Evolutionary conservation across 2,888 invertebrate species (phyloP).

Genomic region (Azorinus chamasolen): DNA sequence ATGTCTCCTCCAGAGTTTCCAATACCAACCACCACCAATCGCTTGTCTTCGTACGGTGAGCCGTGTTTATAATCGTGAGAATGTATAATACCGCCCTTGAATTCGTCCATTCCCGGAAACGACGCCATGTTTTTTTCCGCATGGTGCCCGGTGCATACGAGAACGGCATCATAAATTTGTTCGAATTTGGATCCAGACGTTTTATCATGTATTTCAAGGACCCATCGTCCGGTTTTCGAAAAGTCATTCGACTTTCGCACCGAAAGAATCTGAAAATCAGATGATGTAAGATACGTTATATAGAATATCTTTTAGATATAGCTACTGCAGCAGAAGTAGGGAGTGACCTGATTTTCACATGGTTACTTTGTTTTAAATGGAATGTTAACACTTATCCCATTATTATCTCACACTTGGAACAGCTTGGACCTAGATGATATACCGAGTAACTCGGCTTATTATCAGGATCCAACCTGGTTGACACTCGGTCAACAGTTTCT

Average conservation of each 20-base stretch:
- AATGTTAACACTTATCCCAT: too few relatives aligned
- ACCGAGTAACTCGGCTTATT: too few relatives aligned
- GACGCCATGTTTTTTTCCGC: conserved; percentile 71
- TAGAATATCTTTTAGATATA: too few relatives aligned
- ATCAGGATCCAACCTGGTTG: too few relatives aligned
- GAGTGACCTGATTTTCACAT: too few relatives aligned
- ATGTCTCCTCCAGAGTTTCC: conserved; percentile 87
- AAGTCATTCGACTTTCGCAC: conserved; percentile 21
- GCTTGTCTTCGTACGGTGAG: conserved; percentile 79
- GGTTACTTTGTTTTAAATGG: too few relatives aligned
- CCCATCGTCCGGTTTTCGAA: conserved; percentile 78
- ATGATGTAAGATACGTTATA: too few relatives aligned
- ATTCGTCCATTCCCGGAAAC: conserved; percentile 73
- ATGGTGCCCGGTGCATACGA: conserved; percentile 83
- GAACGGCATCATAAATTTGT: conserved; percentile 75
- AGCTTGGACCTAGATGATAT: too few relatives aligned
- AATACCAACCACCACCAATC: conserved; percentile 87
- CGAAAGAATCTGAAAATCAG: conserved; percentile 22
- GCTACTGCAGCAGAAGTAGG: too few relatives aligned
- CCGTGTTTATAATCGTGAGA: conserved; percentile 80
- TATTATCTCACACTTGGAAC: too few relatives aligned
- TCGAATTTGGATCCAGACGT: conserved; percentile 60
- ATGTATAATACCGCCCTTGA: conserved; percentile 79
- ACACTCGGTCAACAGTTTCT: too few relatives aligned
- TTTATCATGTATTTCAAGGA: conserved; percentile 69